Evolutionary conservation across 2,797 vertebrate species (phyloP).

Genomic region (Lates japonicus): DNA sequence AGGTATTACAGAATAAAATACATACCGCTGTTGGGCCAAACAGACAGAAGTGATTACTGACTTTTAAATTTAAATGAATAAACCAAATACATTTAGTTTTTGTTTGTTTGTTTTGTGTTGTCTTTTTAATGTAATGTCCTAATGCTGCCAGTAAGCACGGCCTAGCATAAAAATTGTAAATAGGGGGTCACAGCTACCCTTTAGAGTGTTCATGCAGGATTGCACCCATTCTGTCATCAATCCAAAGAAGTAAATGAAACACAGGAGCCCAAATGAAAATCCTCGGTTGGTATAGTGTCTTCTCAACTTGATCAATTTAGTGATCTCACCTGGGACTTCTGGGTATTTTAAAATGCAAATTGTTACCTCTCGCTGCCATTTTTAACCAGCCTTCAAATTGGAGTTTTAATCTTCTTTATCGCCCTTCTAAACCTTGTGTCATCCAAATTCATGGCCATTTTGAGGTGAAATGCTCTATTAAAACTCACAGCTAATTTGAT

Average conservation of each 20-base stretch:
- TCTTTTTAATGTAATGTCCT: too few species aligned
- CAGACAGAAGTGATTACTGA: slow-evolving; percentile 1
- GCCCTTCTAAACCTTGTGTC: slow-evolving; percentile 1
- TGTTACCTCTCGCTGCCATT: slow-evolving; percentile 10
- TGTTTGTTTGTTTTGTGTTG: background rate
- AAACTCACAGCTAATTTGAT: slow-evolving; percentile 37
- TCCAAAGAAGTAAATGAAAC: background rate
- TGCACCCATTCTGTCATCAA: background rate
- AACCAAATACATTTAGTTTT: background rate
- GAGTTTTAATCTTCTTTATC: slow-evolving; percentile 40
- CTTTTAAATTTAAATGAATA: background rate
- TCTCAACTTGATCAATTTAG: background rate
- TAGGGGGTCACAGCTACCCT: background rate
- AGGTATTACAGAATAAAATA: slow-evolving; percentile 40
- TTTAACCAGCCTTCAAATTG: slow-evolving; percentile 9
- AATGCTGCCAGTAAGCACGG: too few species aligned
- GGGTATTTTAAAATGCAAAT: slow-evolving; percentile 31
- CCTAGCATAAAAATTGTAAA: too few species aligned
- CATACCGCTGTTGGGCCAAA: background rate
- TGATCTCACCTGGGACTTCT: slow-evolving; percentile 14
- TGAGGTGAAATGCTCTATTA: slow-evolving; percentile 19
- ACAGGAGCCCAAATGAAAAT: background rate
- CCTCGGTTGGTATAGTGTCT: background rate
- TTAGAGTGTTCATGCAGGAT: background rate
- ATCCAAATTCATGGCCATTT: slow-evolving; percentile 17